A percentile compares a stretch with the other conserved stretches of the same genome.
Conservation (phyloP, 2,797 vertebrate genomes). For the Phataginus tetradactyla region DNA sequence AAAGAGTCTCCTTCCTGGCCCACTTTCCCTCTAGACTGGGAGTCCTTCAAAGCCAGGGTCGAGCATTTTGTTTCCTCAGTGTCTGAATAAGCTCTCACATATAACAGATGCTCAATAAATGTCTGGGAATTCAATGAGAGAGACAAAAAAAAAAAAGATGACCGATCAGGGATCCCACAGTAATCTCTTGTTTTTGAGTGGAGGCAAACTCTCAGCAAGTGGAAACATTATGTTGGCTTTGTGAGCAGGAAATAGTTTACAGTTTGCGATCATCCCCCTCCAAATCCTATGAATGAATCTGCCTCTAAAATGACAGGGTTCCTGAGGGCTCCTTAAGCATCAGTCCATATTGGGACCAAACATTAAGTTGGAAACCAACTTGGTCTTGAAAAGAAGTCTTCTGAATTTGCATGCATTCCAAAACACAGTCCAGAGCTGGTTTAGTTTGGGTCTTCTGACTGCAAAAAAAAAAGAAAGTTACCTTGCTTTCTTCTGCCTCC, state of each 20-base stretch:
- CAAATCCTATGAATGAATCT: background rate
- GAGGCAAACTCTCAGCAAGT: background rate
- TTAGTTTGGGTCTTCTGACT: background rate
- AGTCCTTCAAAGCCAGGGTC: background rate
- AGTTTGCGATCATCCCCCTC: background rate
- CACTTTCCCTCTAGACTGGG: background rate
- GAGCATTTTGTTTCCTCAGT: background rate
- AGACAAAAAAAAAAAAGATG: background rate
- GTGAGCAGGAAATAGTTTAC: background rate
- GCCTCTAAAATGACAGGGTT: background rate
- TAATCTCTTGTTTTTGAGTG: background rate
- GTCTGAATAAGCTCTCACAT: background rate
- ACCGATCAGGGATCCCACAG: too few relatives aligned
- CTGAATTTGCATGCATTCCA: background rate
- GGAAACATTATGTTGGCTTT: background rate
- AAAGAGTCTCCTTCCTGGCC: background rate
- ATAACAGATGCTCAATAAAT: background rate
- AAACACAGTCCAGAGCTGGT: background rate
- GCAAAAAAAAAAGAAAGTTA: too few relatives aligned
- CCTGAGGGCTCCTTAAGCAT: background rate
- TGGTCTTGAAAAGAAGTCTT: background rate
- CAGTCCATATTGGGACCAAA: background rate
- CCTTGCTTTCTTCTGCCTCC: too few relatives aligned
- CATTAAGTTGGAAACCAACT: background rate
- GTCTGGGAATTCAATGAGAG: background rate